A percentile compares a stretch with the other conserved stretches of the same genome.
These are phyloP conservation scores for Drosophila parabipectinata DNA, from an alignment of 1,140 invertebrate species.

Conservation along the genomic window DNA sequence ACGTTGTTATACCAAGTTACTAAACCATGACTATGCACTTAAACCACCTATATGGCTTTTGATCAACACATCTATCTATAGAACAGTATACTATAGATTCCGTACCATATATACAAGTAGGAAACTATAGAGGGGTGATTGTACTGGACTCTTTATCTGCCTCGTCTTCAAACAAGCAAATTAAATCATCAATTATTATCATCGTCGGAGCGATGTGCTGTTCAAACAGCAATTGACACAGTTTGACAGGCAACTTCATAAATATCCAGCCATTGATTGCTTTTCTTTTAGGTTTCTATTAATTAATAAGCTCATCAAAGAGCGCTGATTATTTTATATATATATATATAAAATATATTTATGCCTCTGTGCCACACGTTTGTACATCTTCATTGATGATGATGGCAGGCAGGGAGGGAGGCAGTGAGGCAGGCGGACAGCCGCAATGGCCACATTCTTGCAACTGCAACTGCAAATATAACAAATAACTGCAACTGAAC, in stretches of 20 bases:
- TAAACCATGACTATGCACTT: no score
- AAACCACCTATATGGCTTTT: no score
- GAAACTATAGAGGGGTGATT: constrained; percentile 5
- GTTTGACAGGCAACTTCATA: constrained; percentile 36
- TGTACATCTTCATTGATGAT: neutral
- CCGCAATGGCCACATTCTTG: constrained; percentile 10
- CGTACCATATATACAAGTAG: constrained; percentile 1
- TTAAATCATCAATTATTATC: constrained; percentile 75
- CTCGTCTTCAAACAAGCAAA: constrained; percentile 69
- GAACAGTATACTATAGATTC: no score
- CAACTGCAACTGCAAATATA: constrained; percentile 23
- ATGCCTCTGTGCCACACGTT: neutral
- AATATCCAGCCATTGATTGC: constrained; percentile 38
- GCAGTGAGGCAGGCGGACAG: no score
- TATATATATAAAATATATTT: neutral
- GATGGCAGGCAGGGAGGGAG: neutral
- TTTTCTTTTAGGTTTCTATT: constrained; percentile 1
- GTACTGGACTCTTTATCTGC: constrained; percentile 36
- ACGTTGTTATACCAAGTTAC: no score
- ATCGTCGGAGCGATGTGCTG: constrained; percentile 39
- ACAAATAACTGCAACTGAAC: constrained; percentile 45
- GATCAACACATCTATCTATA: no score
- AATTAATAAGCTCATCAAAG: constrained; percentile 27
- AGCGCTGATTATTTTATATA: neutral
- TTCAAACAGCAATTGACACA: constrained; percentile 73